Conservation (phyloP, 1,140 invertebrate genomes). For the Berghia stephanieae region DNA sequence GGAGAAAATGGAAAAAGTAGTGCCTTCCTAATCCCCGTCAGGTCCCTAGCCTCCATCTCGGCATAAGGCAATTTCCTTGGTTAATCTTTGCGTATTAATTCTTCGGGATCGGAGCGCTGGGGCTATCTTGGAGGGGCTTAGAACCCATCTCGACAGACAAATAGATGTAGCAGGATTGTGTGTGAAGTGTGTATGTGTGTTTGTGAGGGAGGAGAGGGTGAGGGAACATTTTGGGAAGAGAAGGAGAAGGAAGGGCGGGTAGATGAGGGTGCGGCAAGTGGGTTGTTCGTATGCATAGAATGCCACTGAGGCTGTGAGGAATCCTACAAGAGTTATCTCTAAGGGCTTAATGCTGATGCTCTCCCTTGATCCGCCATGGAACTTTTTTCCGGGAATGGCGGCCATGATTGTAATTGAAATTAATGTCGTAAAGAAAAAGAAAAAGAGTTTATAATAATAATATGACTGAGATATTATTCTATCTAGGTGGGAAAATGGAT, state of each 20-base stretch:
- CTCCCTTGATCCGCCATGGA: not conserved
- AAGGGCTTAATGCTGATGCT: constrained; percentile 14
- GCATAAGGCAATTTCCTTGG: constrained; percentile 32
- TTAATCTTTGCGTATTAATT: constrained; percentile 32
- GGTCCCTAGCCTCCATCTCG: constrained; percentile 18
- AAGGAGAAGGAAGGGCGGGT: too few relatives aligned
- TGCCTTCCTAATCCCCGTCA: constrained; percentile 14
- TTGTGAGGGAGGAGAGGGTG: too few relatives aligned
- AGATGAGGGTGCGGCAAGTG: constrained; percentile 16
- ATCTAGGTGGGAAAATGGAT: too few relatives aligned
- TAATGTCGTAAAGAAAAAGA: constrained; percentile 38
- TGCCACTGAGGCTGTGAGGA: constrained; percentile 13
- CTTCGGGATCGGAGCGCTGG: not conserved
- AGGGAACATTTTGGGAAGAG: too few relatives aligned
- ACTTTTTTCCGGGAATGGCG: too few relatives aligned
- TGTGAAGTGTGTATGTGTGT: too few relatives aligned
- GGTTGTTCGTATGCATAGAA: constrained; percentile 33
- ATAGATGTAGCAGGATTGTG: too few relatives aligned
- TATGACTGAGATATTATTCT: too few relatives aligned
- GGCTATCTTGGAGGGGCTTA: constrained; percentile 23
- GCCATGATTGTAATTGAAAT: constrained; percentile 42
- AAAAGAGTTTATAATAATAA: too few relatives aligned
- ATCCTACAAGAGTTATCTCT: constrained; percentile 10
- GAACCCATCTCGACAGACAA: constrained; percentile 28
- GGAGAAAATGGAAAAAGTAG: constrained; percentile 28